Percentiles rank a stretch among this genome's conserved stretches.
Evolutionary conservation across 2,113 vertebrate genomes (phyloP).

Genomic region (Paratilapia polleni): DNA sequence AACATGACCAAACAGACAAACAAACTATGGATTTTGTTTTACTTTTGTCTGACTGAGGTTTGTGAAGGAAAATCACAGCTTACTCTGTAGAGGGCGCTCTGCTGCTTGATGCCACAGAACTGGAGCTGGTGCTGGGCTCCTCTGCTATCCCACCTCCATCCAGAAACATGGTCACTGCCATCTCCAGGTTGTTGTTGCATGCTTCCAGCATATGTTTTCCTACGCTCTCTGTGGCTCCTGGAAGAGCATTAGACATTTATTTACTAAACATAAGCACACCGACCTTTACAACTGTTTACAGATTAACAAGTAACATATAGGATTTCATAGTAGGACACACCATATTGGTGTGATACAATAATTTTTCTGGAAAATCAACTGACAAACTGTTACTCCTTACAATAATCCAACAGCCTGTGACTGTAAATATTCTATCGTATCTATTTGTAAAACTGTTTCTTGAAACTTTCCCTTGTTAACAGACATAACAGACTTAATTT

Average conservation of each 20-base stretch:
- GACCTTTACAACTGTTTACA: not conserved
- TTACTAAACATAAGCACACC: not conserved
- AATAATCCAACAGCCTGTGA: too few species aligned
- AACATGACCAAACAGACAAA: too few species aligned
- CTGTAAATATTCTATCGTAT: too few species aligned
- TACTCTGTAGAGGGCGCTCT: conserved; percentile 88
- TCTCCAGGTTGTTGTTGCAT: conserved; percentile 98
- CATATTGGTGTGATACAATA: not conserved
- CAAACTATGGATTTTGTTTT: not conserved
- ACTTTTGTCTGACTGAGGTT: not conserved
- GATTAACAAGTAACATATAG: not conserved
- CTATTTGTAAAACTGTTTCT: too few species aligned
- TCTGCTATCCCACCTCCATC: conserved; percentile 95
- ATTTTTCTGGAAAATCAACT: not conserved
- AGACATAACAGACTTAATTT: too few species aligned
- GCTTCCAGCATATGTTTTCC: conserved; percentile 98
- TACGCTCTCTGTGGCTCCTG: conserved; percentile 96
- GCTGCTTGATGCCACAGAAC: conserved; percentile 86
- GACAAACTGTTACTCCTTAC: too few species aligned
- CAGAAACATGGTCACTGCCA: conserved; percentile 99
- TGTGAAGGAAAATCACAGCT: conserved; percentile 49
- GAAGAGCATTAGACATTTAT: conserved; percentile 26
- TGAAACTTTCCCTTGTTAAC: too few species aligned
- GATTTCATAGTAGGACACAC: not conserved
- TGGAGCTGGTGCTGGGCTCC: conserved; percentile 97